These are phyloP conservation scores for Pelagia noctiluca DNA, from an alignment of 30 jellyfish, hydroid and myxozoan species.

Conservation along the genomic window DNA sequence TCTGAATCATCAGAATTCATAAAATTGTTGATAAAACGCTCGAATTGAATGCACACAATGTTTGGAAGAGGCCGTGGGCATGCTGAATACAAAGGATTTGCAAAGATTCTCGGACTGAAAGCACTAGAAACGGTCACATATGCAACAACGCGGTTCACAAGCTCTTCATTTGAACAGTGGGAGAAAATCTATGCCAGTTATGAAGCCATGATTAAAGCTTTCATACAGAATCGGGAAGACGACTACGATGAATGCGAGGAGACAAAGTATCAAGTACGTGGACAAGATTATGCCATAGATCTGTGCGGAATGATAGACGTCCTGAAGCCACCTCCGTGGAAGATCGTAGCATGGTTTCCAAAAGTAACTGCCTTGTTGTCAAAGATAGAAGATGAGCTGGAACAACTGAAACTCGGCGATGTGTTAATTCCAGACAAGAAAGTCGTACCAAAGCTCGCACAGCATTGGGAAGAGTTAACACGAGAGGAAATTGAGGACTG, in stretches of 20 bases:
- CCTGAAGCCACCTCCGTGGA: constrained; percentile 36
- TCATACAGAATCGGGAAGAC: constrained; percentile 8
- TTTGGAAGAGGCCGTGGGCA: constrained; percentile 2
- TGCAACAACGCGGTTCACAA: constrained; percentile 14
- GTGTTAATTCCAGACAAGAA: constrained; percentile 5
- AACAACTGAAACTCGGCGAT: not conserved
- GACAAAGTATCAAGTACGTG: constrained; percentile 29
- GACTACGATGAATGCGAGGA: constrained; percentile 17
- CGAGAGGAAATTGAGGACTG: constrained; percentile 38
- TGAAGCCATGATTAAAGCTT: not conserved
- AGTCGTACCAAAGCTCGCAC: not conserved
- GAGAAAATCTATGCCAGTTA: constrained; percentile 1
- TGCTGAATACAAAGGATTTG: constrained; percentile 2
- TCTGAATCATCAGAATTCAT: not conserved
- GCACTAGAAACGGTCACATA: constrained; percentile 12
- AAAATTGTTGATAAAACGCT: not conserved
- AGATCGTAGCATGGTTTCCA: constrained; percentile 19
- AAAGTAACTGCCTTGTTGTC: not conserved
- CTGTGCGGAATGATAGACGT: constrained; percentile 17
- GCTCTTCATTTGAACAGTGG: constrained; percentile 15
- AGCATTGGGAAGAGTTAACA: constrained; percentile 37
- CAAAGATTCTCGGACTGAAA: constrained; percentile 10
- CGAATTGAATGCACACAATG: not conserved
- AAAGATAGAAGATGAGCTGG: constrained; percentile 4
- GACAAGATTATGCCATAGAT: constrained; percentile 38